phyloP scores from a whole-genome alignment of 2,888 invertebrate species.

The Phorcus lineatus region DNA sequence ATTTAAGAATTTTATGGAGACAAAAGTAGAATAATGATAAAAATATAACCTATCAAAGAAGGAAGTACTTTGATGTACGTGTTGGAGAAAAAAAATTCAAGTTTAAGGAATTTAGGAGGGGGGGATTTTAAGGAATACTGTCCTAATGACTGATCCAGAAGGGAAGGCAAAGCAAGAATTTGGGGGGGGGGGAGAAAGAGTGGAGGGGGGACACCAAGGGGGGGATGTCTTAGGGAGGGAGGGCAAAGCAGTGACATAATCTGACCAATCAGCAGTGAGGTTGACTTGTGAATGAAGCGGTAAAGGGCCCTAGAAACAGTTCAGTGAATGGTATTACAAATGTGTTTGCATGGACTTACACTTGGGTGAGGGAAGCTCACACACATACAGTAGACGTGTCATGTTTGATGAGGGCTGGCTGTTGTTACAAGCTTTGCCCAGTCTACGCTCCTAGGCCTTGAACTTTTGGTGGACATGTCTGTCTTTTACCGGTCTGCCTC shows the following conservation, averaged over 20 bases:
- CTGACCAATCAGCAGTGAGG: background rate
- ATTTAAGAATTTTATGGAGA: no score
- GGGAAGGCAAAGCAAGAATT: no score
- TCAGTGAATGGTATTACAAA: background rate
- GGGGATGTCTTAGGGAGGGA: background rate
- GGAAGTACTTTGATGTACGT: no score
- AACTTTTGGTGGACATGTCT: background rate
- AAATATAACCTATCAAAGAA: no score
- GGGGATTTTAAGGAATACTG: no score
- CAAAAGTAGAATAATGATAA: no score
- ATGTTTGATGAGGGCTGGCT: background rate
- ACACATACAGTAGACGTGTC: background rate
- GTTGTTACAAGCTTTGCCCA: background rate
- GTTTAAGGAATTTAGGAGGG: no score
- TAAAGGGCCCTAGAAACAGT: conserved; percentile 1
- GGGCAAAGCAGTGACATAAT: background rate
- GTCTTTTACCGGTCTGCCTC: background rate
- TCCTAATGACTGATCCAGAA: no score
- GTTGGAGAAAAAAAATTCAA: no score
- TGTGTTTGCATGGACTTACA: conserved; percentile 4
- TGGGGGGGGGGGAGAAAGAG: no score
- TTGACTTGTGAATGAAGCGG: background rate
- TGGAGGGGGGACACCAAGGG: background rate
- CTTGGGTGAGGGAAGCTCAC: background rate
- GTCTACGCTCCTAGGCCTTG: background rate